Conservation (phyloP, 2,888 invertebrate genomes). For the Heliconius erato region DNA sequence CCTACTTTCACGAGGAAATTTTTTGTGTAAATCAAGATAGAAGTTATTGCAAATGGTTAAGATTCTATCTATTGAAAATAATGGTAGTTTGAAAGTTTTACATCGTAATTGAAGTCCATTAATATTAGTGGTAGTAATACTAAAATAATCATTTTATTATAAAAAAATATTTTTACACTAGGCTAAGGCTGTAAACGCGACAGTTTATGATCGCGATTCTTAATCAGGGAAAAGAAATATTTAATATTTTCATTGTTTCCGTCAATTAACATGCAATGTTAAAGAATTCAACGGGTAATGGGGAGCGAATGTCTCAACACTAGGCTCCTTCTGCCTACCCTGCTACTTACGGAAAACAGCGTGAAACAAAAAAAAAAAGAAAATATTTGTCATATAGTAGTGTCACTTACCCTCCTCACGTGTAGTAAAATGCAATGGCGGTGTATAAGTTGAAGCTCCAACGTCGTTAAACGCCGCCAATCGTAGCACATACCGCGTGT, state of each 20-base stretch:
- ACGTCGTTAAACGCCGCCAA: conserved; percentile 94
- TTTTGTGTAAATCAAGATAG: neutral
- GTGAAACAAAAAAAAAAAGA: no score
- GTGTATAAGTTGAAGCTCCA: conserved; percentile 91
- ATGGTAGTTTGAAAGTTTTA: neutral
- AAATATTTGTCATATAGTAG: no score
- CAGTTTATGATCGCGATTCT: no score
- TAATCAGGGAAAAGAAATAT: no score
- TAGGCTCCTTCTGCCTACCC: no score
- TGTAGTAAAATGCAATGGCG: conserved; percentile 91
- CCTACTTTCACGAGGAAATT: neutral
- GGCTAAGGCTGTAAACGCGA: no score
- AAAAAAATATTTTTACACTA: neutral
- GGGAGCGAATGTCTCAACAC: no score
- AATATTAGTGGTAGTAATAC: neutral
- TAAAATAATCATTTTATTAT: neutral
- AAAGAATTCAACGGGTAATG: no score
- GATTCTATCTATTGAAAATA: neutral
- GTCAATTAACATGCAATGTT: no score
- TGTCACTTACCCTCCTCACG: conserved; percentile 90
- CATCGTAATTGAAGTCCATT: neutral
- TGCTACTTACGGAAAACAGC: no score
- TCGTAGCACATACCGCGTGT: conserved; percentile 92
- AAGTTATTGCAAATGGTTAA: neutral
- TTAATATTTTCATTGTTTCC: no score